A percentile compares a stretch with the other conserved stretches of the same genome.
phyloP scores from a whole-genome alignment of 2,797 vertebrate genomes.

The Notamacropus eugenii region DNA sequence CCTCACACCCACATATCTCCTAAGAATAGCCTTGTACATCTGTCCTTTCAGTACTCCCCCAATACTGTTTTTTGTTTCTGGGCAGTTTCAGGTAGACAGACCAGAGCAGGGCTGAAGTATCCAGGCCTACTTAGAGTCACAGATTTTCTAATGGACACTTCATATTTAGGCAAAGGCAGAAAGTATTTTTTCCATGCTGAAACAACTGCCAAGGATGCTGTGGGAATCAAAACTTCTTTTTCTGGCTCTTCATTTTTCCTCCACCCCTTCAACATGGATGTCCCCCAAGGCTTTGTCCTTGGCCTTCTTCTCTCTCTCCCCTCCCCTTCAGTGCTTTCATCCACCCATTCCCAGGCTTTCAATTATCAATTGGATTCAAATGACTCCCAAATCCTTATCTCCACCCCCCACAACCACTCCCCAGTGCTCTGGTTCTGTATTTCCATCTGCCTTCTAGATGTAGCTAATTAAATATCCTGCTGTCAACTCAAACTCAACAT shows the following conservation, averaged over 20 bases:
- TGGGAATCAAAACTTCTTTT: not conserved
- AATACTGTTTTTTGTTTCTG: not conserved
- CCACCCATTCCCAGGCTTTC: not conserved
- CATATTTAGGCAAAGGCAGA: not conserved
- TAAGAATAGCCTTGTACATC: not conserved
- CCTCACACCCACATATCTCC: not conserved
- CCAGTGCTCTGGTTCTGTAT: not conserved
- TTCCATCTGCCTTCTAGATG: not conserved
- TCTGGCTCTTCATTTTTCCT: not conserved
- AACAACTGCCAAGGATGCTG: not conserved
- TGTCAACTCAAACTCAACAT: not conserved
- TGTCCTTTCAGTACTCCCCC: not conserved
- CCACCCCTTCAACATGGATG: not conserved
- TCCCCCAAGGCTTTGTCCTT: not conserved
- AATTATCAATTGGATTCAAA: not conserved
- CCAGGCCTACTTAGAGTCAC: not conserved
- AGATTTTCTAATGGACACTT: not conserved
- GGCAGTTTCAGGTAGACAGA: not conserved
- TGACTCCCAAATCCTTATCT: not conserved
- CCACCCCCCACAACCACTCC: not conserved
- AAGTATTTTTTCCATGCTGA: not conserved
- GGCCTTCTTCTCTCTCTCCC: not conserved
- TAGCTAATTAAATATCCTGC: not conserved
- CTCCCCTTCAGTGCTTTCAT: not conserved
- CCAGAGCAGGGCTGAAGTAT: not conserved